These are phyloP conservation scores for Mesorhabditis spiculigera DNA, from an alignment of 2,888 invertebrate species.

Conservation along the genomic window DNA sequence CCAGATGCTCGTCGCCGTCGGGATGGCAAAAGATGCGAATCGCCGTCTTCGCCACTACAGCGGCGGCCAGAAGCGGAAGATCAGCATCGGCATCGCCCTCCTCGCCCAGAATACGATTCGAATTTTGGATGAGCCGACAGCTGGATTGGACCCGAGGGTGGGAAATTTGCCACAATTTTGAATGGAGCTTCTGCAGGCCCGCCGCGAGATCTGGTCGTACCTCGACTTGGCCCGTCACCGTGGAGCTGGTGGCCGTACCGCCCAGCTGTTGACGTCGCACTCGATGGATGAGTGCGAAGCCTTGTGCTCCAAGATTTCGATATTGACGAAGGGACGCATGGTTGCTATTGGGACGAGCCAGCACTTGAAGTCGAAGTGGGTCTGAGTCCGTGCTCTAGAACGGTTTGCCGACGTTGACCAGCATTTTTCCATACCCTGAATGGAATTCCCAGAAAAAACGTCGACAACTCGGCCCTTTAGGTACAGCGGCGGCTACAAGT, in stretches of 20 bases:
- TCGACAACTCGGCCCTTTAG: no score
- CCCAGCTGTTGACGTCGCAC: constrained; percentile 64
- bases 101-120: constrained; percentile 72
- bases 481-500: no score
- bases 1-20: constrained; percentile 30
- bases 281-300: constrained; percentile 54
- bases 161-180: constrained; percentile 56
- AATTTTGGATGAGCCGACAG: constrained; percentile 62
- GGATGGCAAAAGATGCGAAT: constrained; percentile 31
- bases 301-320: constrained; percentile 51
- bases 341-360: constrained; percentile 52
- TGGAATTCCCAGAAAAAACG: no score
- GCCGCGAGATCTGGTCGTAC: constrained; percentile 65
- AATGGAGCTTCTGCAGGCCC: constrained; percentile 60
- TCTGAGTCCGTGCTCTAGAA: neutral
- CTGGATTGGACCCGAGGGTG: constrained; percentile 44
- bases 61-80: constrained; percentile 58
- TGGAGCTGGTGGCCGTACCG: constrained; percentile 10
- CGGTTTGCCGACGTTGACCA: no score
- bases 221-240: constrained; percentile 25
- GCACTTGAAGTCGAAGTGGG: constrained; percentile 47
- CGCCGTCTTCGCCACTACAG: constrained; percentile 26
- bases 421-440: no score
- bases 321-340: constrained; percentile 51
- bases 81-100: constrained; percentile 76